Conservation (phyloP, 1,140 invertebrate species). For the Oryctes rhinoceros region DNA sequence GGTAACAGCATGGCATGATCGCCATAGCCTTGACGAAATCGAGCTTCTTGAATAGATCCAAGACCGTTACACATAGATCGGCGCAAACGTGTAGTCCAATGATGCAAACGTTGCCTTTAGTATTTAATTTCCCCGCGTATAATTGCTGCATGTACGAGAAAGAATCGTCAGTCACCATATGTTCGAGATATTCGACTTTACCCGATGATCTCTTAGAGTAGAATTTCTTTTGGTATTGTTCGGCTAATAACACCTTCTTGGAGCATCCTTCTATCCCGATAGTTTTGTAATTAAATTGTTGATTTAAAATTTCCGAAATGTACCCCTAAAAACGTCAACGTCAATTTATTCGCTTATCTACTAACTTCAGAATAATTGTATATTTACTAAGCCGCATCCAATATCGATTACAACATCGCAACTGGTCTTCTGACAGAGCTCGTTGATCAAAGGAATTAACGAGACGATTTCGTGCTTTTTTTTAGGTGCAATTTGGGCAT, state of each 20-base stretch:
- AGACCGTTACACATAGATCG: slow-evolving; percentile 77
- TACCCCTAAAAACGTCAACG: slow-evolving; percentile 70
- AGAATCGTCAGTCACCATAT: slow-evolving; percentile 61
- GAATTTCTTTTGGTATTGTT: slow-evolving; percentile 67
- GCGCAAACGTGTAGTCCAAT: slow-evolving; percentile 85
- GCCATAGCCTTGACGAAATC: slow-evolving; percentile 67
- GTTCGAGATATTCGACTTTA: slow-evolving; percentile 67
- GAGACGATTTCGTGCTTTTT: slow-evolving; percentile 76
- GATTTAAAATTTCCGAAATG: slow-evolving; percentile 73
- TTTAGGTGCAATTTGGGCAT: slow-evolving; percentile 64
- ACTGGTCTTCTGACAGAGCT: slow-evolving; percentile 63
- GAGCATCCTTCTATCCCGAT: slow-evolving; percentile 77
- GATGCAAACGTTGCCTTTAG: slow-evolving; percentile 62
- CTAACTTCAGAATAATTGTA: slow-evolving; percentile 40
- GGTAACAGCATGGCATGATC: slow-evolving; percentile 88
- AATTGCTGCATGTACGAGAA: background rate
- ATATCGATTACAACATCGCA: slow-evolving; percentile 77
- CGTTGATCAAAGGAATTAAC: slow-evolving; percentile 67
- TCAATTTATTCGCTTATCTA: slow-evolving; percentile 25
- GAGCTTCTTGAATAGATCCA: slow-evolving; percentile 75
- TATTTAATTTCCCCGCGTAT: background rate
- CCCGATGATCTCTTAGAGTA: slow-evolving; percentile 62
- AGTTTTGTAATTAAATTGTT: slow-evolving; percentile 71
- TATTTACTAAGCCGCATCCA: slow-evolving; percentile 78
- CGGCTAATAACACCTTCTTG: slow-evolving; percentile 70